phyloP scores from a whole-genome alignment of 1,140 invertebrate genomes.

The Euura saliciscinereae region DNA sequence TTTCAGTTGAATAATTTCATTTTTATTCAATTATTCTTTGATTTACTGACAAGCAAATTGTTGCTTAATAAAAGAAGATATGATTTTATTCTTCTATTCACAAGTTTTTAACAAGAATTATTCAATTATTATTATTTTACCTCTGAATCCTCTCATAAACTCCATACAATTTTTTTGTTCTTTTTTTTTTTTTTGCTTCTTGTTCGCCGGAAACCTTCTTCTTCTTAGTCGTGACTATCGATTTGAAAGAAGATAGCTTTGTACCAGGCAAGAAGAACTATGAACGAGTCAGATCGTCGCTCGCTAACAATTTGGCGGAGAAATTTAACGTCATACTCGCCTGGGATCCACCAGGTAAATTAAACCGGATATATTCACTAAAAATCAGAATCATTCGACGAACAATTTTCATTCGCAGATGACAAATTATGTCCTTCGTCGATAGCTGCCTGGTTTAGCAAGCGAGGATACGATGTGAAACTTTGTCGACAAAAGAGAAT shows the following conservation, averaged over 20 bases:
- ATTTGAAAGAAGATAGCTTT: conserved; percentile 58
- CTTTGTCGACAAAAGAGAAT: conserved; percentile 52
- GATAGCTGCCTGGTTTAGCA: conserved; percentile 63
- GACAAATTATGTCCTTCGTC: conserved; percentile 66
- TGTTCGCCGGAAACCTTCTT: conserved; percentile 32
- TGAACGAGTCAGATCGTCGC: conserved; percentile 51
- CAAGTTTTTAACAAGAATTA: neutral
- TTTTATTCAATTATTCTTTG: neutral
- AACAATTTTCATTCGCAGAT: conserved; percentile 40
- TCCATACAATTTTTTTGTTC: neutral
- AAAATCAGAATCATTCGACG: neutral
- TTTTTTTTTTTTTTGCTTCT: conserved; percentile 39
- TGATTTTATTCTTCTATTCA: neutral
- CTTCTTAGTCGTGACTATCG: conserved; percentile 59
- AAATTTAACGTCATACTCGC: conserved; percentile 58
- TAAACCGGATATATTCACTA: neutral
- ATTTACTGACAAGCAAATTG: too few species aligned
- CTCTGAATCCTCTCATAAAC: conserved; percentile 18
- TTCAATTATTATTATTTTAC: too few species aligned
- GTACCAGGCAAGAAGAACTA: conserved; percentile 60
- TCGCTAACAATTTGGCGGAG: conserved; percentile 49
- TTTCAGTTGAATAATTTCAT: neutral
- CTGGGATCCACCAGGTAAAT: conserved; percentile 63
- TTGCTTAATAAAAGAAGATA: too few species aligned
- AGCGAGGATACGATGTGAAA: conserved; percentile 52